Evolutionary conservation across 2,113 vertebrate genomes (phyloP), one percentile per base, ranked within the genome.

Genomic region (Semicossyphus pulcher): DNA sequence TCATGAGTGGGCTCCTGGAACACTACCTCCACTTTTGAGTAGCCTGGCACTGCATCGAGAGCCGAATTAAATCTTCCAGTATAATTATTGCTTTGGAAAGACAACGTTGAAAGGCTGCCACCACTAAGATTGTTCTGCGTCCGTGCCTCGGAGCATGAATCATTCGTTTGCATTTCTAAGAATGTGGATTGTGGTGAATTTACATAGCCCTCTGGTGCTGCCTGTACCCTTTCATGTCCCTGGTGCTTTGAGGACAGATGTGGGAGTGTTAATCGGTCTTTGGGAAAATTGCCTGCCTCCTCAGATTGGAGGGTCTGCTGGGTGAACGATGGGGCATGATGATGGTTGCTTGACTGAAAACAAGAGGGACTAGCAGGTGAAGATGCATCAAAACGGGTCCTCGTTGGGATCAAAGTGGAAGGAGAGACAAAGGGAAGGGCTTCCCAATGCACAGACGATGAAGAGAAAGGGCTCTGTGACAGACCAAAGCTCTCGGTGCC

Each of bases 381-480:
- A 15, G 78, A 48, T 2, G 5, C 4, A 8, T 16, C 51, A 42
- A 63, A 61, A 20, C 8, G 0, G 11, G 53, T 42, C n/a, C 10
- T 28, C 8, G 36, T 21, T 15, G 66, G 52, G 15, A 89, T 73
- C 36, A 78, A 59, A 29, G 66, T 76, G n/a, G 74, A 77, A 41
- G 87, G 52, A 4, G 90, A 90, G 63, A 57, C 71, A 39, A 53
- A 67, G 60, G 81, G 75, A 37, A 28, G 54, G 12, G 66, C 29
- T 25, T 91, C 91, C 90, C 89, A 89, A 0, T 74, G 64, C 63
- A 88, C 72, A 47, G 84, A 84, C 15, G 88, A 81, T 41, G 88
- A 83, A 10, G 74, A 65, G 34, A 64, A 86, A 72, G 76, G 71
- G 18, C 69, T 84, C 18, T 49, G 76, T 12, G 71, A 78, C 52